Evolutionary conservation across 2,888 invertebrate species (phyloP).

Genomic region (Pollenia amentaria): DNA sequence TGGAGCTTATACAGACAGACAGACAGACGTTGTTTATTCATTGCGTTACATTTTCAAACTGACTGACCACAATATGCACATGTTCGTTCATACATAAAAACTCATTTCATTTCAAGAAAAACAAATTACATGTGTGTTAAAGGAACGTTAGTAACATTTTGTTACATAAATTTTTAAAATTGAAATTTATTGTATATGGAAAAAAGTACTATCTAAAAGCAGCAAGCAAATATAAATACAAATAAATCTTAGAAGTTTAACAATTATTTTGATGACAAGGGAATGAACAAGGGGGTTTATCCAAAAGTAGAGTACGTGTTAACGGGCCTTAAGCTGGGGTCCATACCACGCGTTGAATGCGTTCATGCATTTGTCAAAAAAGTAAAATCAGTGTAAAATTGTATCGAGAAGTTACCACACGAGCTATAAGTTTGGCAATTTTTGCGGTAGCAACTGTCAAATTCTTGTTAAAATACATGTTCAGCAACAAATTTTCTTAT

Average conservation of each 20-base stretch:
- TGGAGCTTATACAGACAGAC: neutral
- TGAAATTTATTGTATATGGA: neutral
- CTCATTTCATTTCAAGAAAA: neutral
- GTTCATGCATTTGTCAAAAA: no score
- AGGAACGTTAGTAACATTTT: constrained; percentile 10
- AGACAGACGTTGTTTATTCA: neutral
- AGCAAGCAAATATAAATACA: no score
- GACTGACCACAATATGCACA: constrained; percentile 17
- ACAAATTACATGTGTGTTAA: neutral
- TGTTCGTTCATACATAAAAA: neutral
- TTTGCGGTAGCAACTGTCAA: no score
- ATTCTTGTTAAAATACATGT: no score
- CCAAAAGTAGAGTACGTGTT: no score
- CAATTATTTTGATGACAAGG: neutral
- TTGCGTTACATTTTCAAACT: constrained; percentile 34
- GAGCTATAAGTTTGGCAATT: no score
- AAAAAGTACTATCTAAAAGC: neutral
- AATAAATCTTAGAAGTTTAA: neutral
- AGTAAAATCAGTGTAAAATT: no score
- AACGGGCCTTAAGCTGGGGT: no score
- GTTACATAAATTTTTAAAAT: constrained; percentile 31
- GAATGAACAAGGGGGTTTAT: neutral
- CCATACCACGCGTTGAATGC: no score
- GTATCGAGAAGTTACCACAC: no score
- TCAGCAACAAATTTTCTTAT: no score